These are phyloP conservation scores for Phallusia fumigata DNA, from an alignment of 23 tunicate genomes.

Conservation along the genomic window DNA sequence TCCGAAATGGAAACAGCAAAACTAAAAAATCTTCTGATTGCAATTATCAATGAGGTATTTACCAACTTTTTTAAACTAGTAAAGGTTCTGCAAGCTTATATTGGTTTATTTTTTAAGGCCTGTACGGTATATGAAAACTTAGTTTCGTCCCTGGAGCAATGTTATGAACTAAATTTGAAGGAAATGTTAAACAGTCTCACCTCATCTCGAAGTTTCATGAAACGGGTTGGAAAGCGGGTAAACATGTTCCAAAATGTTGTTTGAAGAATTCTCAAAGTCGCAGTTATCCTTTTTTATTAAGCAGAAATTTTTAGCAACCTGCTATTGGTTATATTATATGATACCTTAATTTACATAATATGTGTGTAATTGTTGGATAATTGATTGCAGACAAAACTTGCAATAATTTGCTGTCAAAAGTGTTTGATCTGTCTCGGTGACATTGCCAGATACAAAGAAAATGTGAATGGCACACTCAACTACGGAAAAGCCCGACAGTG, in stretches of 20 bases:
- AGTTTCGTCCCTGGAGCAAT: background rate
- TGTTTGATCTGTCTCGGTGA: constrained; percentile 77
- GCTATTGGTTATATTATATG: no score
- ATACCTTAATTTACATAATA: no score
- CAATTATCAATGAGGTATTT: background rate
- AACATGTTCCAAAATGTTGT: background rate
- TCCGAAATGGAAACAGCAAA: background rate
- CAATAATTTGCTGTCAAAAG: constrained; percentile 67
- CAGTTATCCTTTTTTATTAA: background rate
- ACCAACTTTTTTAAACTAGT: background rate
- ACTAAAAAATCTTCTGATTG: background rate
- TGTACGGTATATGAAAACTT: background rate
- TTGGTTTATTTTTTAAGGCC: background rate
- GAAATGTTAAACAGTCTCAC: background rate
- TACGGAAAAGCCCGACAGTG: constrained; percentile 80
- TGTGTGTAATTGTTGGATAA: no score
- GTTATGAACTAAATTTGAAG: background rate
- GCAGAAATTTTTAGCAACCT: no score
- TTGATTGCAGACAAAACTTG: constrained; percentile 47
- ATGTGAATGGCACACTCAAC: constrained; percentile 50
- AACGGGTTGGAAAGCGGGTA: background rate
- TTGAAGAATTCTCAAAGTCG: no score
- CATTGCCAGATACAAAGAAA: constrained; percentile 75
- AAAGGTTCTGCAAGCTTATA: background rate
- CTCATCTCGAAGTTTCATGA: background rate